These are phyloP conservation scores for Tenthredo distinguenda DNA, from an alignment of 2,888 invertebrate genomes.

Conservation along the genomic window DNA sequence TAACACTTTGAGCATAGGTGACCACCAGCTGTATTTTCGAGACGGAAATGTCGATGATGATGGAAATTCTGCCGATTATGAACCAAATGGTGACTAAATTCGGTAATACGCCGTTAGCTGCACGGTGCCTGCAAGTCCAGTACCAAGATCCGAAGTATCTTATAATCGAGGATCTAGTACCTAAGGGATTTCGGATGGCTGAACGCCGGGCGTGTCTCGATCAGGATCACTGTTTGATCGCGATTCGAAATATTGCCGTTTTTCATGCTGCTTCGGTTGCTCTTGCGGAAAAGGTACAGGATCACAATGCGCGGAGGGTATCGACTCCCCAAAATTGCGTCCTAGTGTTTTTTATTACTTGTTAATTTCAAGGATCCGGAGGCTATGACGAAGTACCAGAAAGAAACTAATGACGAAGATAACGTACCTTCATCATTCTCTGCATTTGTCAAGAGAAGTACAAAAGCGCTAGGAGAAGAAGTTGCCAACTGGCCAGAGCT, in stretches of 20 bases:
- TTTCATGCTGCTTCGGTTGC: slow-evolving; percentile 81
- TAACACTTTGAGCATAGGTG: not conserved
- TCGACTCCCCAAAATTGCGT: too few relatives aligned
- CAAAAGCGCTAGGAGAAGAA: not conserved
- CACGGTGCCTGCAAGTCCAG: slow-evolving; percentile 70
- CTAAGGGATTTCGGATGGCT: slow-evolving; percentile 77
- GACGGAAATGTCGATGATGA: slow-evolving; percentile 72
- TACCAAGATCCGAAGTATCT: slow-evolving; percentile 72
- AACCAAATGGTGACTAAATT: slow-evolving; percentile 61
- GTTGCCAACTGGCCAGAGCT: slow-evolving; percentile 13
- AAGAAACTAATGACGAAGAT: too few relatives aligned
- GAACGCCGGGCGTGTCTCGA: not conserved
- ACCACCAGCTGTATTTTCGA: slow-evolving; percentile 61
- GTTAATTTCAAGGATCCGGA: too few relatives aligned
- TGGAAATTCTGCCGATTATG: slow-evolving; percentile 70
- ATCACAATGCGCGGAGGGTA: too few relatives aligned
- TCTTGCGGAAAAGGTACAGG: slow-evolving; percentile 78
- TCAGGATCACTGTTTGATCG: slow-evolving; percentile 78
- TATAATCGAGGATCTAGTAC: slow-evolving; percentile 81
- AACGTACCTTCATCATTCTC: too few relatives aligned
- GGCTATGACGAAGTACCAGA: too few relatives aligned
- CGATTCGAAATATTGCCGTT: slow-evolving; percentile 79
- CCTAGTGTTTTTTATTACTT: too few relatives aligned
- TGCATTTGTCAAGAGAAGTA: not conserved
- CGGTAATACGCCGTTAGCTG: slow-evolving; percentile 63